A percentile compares a stretch with the other conserved stretches of the same genome.
Conservation (phyloP, 1,140 invertebrate genomes). For the Aphidius gifuensis region DNA sequence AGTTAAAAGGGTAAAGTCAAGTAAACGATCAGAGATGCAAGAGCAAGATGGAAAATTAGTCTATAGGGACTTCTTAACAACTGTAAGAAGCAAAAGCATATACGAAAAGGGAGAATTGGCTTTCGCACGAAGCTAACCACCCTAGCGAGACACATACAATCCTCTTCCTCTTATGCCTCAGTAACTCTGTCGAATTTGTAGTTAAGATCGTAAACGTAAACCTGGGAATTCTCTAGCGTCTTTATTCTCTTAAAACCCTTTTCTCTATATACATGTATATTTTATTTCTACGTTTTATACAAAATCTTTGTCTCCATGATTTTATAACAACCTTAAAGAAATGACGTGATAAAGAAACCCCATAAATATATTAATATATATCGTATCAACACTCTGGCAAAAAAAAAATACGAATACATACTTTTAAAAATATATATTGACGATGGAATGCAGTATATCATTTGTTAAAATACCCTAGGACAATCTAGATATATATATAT, state of each 20-base stretch:
- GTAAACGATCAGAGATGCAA: conserved; percentile 10
- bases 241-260: conserved; percentile 10
- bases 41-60: conserved; percentile 44
- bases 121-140: conserved; percentile 50
- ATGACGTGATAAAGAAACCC: background rate
- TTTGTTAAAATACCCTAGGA: background rate
- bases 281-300: background rate
- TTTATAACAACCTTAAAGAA: conserved; percentile 1
- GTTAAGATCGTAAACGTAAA: conserved; percentile 55
- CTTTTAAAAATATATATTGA: no score
- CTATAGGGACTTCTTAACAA: conserved; percentile 55
- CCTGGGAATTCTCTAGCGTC: conserved; percentile 47
- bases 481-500: no score
- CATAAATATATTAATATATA: conserved; percentile 3
- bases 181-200: conserved; percentile 56
- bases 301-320: conserved; percentile 8
- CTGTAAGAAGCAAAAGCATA: conserved; percentile 42
- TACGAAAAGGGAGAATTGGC: conserved; percentile 27
- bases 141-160: conserved; percentile 50
- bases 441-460: no score
- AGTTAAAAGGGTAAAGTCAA: no score
- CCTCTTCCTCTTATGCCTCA: conserved; percentile 44
- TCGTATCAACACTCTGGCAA: background rate
- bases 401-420: no score
- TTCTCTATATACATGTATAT: background rate